A percentile compares a stretch with the other conserved stretches of the same genome.
Conservation (phyloP, 2,113 vertebrate species). For the Xyliphius kryptos region DNA sequence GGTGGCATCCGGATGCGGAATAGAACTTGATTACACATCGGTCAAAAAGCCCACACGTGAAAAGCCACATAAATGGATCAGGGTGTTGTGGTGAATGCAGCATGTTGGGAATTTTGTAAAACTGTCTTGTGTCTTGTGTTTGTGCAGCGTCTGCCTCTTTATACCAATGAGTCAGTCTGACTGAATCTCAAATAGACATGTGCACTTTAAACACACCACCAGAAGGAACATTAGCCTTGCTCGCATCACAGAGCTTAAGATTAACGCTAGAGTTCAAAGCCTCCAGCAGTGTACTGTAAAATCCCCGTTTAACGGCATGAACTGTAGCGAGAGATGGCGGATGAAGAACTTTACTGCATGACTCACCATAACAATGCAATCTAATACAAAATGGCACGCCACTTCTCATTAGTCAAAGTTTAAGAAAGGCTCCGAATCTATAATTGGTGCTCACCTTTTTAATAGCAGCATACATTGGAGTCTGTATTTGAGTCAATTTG, state of each 20-base stretch:
- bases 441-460: no score
- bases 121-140: conserved; percentile 40
- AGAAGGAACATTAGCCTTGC: conserved; percentile 31
- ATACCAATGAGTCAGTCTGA: conserved; percentile 49
- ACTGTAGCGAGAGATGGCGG: neutral
- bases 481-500: no score
- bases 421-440: no score
- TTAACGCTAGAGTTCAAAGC: conserved; percentile 1
- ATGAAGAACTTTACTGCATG: neutral
- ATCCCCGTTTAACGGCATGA: neutral
- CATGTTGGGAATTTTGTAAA: conserved; percentile 31
- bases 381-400: neutral
- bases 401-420: no score
- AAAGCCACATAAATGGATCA: conserved; percentile 23
- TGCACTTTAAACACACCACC: conserved; percentile 43
- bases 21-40: conserved; percentile 40
- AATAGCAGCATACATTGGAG: no score
- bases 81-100: conserved; percentile 7
- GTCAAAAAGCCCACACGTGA: conserved; percentile 17
- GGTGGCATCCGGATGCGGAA: conserved; percentile 24
- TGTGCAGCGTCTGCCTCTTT: conserved; percentile 30
- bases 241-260: neutral
- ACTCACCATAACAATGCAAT: neutral
- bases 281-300: neutral
- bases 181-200: conserved; percentile 53